Evolutionary conservation across 92 coral and sea anemone genomes (phyloP), one percentile per base, ranked within the genome.

Genomic region (Montipora capitata): DNA sequence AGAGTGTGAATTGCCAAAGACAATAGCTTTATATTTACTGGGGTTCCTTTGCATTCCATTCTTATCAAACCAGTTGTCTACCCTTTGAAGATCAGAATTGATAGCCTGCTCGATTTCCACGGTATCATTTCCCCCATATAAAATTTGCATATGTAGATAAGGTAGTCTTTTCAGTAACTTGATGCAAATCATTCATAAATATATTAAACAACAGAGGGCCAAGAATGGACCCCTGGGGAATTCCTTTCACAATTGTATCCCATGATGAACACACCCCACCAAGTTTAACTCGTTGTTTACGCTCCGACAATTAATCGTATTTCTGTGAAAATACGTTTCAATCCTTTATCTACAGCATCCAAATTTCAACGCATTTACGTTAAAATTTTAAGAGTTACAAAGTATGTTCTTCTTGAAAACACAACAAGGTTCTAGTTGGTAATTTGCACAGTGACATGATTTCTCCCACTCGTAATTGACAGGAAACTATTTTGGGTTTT

Each of bases 131-230:
- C 16, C 64, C 64, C 2, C 64, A 57, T 10, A 57, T 3, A 57
- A 57, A 10, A 57, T 10, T 57, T 57, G 64, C 20, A 18, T 57
- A 0, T 15, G 64, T 58, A 15, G 17, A 58, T 58, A 58, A 15
- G 14, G 64, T 58, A 15, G 15, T 10, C 1, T 58, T 15, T 10
- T 58, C 64, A 10, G 14, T 58, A 8, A 15, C 64, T 10, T 0
- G 17, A 12, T 0, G 2, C 64, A 58, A 58, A 14, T 83, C 78
- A 82, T 69, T 69, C 75, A 40, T 69, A 48, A 87, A 86, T 59
- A 91, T 74, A 48, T 87, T 87, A 40, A 91, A 91, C 54, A 91
- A 68, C 17, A 91, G 3, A 15, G 91, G 90, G 49, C 90, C 91
- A 1, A 85, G 69, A 44, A 85, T 73, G 27, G 94, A 85, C 51